A percentile compares a stretch with the other conserved stretches of the same genome.
phyloP scores from a whole-genome alignment of 64 coral and sea anemone genomes.

The Pocillopora verrucosa region DNA sequence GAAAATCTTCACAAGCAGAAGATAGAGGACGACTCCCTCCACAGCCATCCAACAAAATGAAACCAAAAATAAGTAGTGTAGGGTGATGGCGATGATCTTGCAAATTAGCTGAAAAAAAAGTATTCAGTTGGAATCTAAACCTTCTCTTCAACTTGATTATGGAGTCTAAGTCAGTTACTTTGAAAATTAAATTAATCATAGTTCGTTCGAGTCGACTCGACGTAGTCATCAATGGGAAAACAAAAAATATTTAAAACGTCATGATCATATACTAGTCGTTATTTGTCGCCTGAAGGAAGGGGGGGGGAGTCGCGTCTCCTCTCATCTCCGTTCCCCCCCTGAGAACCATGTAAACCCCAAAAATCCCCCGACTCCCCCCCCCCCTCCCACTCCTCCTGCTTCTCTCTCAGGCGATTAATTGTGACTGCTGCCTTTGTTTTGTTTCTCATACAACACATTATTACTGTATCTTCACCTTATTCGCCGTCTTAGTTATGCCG shows the following conservation, averaged over 20 bases:
- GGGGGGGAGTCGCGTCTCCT: too few species aligned
- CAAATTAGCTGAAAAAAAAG: conserved; percentile 41
- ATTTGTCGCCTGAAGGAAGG: too few species aligned
- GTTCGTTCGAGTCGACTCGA: too few species aligned
- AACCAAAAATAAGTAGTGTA: conserved; percentile 49
- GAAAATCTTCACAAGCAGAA: conserved; percentile 62
- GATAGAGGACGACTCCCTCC: conserved; percentile 52
- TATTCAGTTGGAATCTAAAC: background rate
- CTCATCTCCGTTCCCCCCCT: too few species aligned
- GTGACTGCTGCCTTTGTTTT: background rate
- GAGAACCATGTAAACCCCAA: too few species aligned
- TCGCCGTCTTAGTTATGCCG: conserved; percentile 73
- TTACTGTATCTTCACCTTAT: conserved; percentile 42
- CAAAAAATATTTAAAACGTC: background rate
- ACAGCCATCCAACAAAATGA: conserved; percentile 71
- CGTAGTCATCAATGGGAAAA: background rate
- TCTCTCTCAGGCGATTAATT: background rate
- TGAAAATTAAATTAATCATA: too few species aligned
- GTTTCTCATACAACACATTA: background rate
- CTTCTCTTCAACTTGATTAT: too few species aligned
- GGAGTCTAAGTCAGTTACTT: too few species aligned
- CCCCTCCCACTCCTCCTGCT: too few species aligned
- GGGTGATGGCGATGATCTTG: conserved; percentile 38
- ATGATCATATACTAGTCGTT: background rate
- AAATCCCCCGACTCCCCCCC: too few species aligned